Evolutionary conservation across 2,113 vertebrate genomes (phyloP).

Genomic region (Rhinichthys klamathensis): DNA sequence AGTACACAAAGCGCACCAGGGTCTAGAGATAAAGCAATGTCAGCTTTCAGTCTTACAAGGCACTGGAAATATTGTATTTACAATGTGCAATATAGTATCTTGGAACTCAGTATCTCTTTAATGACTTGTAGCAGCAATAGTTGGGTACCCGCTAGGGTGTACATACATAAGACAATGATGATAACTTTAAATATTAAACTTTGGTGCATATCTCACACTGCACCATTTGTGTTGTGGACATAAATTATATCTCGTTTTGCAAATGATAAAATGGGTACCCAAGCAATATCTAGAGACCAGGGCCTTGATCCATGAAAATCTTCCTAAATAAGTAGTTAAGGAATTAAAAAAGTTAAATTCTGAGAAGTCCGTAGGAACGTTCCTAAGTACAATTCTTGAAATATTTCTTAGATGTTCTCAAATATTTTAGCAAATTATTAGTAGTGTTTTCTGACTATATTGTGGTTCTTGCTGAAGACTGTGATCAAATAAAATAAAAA

Average conservation of each 20-base stretch:
- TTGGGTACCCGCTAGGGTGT: background rate
- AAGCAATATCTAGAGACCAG: background rate
- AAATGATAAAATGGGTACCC: background rate
- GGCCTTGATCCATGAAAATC: background rate
- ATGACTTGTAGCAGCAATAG: background rate
- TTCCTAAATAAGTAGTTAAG: no score
- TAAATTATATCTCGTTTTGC: background rate
- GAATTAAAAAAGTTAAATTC: no score
- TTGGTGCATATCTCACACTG: background rate
- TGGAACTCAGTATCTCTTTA: background rate
- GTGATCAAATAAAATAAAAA: no score
- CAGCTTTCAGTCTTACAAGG: background rate
- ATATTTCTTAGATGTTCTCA: no score
- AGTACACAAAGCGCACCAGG: slow-evolving; percentile 78
- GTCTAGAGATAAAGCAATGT: slow-evolving; percentile 59
- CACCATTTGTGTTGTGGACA: background rate
- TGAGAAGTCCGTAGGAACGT: no score
- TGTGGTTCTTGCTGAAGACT: no score
- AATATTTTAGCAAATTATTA: no score
- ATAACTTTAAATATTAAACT: background rate
- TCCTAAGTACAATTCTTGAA: no score
- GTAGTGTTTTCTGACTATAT: no score
- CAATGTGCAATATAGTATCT: background rate
- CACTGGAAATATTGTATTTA: background rate
- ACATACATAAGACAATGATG: background rate